These are phyloP conservation scores for Cyclophora punctaria DNA, from an alignment of 2,888 invertebrate species.

Conservation along the genomic window DNA sequence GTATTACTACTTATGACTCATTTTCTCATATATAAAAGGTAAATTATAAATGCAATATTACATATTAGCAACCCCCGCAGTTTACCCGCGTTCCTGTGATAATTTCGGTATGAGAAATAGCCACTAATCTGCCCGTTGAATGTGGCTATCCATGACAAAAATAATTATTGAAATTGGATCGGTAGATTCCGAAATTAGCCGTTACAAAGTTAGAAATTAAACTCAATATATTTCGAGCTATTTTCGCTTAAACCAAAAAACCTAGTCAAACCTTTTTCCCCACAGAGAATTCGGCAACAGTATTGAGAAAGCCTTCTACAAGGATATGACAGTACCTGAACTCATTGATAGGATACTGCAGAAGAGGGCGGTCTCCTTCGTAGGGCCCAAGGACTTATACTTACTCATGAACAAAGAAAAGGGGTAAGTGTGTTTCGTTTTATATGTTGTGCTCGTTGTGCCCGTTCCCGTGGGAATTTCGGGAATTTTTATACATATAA, in stretches of 20 bases:
- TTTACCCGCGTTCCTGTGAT: no score
- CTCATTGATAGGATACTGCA: constrained; percentile 74
- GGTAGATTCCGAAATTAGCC: not conserved
- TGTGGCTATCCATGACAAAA: no score
- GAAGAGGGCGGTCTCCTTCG: constrained; percentile 72
- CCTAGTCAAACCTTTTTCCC: constrained; percentile 2
- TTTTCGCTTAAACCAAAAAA: no score
- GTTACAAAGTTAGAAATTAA: not conserved
- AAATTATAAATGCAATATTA: constrained; percentile 3
- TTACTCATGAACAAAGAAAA: constrained; percentile 60
- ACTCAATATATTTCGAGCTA: not conserved
- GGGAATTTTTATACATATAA: no score
- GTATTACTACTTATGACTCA: constrained; percentile 76
- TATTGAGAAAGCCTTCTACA: constrained; percentile 73
- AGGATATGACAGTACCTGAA: constrained; percentile 71
- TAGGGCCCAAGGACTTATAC: constrained; percentile 63
- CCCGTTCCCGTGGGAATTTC: no score
- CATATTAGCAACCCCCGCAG: not conserved
- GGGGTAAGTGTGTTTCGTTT: constrained; percentile 41
- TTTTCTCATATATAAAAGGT: constrained; percentile 79
- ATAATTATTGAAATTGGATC: no score
- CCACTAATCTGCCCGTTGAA: no score
- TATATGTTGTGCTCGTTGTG: not conserved
- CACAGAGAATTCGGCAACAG: constrained; percentile 61
- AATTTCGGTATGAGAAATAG: no score